Conservation (phyloP, 2,888 invertebrate genomes). For the Latheticus oryzae region DNA sequence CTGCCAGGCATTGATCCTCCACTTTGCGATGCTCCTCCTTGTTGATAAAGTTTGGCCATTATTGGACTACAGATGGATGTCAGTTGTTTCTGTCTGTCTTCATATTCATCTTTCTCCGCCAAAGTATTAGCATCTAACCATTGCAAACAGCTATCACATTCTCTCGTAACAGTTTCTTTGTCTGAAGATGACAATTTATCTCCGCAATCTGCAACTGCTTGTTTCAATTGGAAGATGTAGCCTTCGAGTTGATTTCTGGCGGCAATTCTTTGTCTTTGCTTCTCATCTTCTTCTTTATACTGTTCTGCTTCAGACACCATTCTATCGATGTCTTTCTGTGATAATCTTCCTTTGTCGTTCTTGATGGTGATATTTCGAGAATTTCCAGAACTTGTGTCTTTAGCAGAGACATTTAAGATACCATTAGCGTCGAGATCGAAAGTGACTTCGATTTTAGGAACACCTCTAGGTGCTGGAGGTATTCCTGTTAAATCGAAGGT, state of each 20-base stretch:
- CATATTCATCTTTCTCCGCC: conserved; percentile 76
- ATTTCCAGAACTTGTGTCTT: conserved; percentile 73
- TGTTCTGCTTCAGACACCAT: conserved; percentile 82
- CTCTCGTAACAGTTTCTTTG: conserved; percentile 68
- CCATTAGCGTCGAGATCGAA: conserved; percentile 82
- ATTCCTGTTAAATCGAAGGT: conserved; percentile 77
- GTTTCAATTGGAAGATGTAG: conserved; percentile 76
- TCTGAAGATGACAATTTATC: conserved; percentile 74
- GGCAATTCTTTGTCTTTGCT: conserved; percentile 73
- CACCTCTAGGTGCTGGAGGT: conserved; percentile 76
- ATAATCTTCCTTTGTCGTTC: conserved; percentile 84
- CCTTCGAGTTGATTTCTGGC: conserved; percentile 79
- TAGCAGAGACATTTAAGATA: conserved; percentile 70
- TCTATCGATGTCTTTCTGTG: conserved; percentile 83
- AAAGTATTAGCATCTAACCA: conserved; percentile 77
- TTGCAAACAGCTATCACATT: conserved; percentile 70
- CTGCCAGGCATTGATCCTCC: conserved; percentile 47
- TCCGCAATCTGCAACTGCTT: conserved; percentile 73
- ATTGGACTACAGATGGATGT: conserved; percentile 67
- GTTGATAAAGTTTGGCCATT: conserved; percentile 71
- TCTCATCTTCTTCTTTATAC: conserved; percentile 79
- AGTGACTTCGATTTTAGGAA: conserved; percentile 77
- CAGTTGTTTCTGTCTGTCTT: conserved; percentile 70
- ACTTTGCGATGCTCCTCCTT: conserved; percentile 46
- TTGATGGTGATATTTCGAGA: conserved; percentile 82